These are phyloP conservation scores for Muraenolepis orangiensis DNA, from an alignment of 2,797 vertebrate species.

Conservation along the genomic window DNA sequence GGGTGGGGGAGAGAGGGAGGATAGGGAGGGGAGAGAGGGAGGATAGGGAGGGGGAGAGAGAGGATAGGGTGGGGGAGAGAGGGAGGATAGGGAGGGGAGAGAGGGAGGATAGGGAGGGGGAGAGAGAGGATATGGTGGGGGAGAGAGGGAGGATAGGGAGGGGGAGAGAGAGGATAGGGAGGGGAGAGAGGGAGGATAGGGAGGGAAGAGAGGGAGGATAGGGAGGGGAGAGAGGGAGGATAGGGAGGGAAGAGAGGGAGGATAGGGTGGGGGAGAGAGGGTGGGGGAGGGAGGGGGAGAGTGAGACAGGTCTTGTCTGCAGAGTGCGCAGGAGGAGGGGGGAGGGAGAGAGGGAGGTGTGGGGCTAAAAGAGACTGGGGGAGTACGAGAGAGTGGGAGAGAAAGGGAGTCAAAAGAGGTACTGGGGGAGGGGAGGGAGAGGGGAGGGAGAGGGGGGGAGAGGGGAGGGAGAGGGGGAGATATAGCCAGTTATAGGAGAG, in stretches of 20 bases:
- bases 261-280: neutral
- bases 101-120: neutral
- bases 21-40: neutral
- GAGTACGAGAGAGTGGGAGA: neutral
- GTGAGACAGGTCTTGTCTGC: constrained; percentile 18
- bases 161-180: no score
- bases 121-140: neutral
- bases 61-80: neutral
- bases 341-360: neutral
- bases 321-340: constrained; percentile 6
- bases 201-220: constrained; percentile 11
- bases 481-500: neutral
- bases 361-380: neutral
- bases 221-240: constrained; percentile 2
- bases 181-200: neutral
- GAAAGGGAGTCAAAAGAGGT: neutral
- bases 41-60: neutral
- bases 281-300: constrained; percentile 7
- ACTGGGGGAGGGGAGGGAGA: neutral
- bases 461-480: neutral
- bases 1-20: constrained; percentile 5
- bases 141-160: neutral
- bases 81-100: neutral
- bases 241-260: neutral
- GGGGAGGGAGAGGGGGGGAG: neutral